Conservation (phyloP, 2,113 vertebrate species). For the Cranoglanis bouderius region DNA sequence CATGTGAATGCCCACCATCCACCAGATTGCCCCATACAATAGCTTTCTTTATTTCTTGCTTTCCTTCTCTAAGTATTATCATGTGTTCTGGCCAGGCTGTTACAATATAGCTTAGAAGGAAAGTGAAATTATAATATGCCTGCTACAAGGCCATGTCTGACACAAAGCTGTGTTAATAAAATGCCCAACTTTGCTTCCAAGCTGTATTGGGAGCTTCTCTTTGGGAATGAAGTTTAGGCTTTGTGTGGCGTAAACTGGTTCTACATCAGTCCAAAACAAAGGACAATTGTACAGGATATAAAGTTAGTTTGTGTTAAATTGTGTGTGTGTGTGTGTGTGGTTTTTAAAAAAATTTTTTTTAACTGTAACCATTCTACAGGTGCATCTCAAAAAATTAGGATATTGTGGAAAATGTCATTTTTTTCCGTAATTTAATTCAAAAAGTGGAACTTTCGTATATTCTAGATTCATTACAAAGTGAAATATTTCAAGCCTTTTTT, state of each 20-base stretch:
- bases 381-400: no score
- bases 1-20: background rate
- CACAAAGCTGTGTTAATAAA: conserved; percentile 27
- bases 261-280: background rate
- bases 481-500: no score
- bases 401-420: no score
- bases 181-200: background rate
- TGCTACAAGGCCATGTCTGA: conserved; percentile 25
- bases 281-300: background rate
- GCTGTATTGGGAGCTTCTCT: background rate
- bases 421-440: no score
- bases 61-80: background rate
- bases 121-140: conserved; percentile 26
- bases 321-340: no score
- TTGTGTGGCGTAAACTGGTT: background rate
- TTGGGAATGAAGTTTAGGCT: background rate
- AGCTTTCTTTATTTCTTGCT: background rate
- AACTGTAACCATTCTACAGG: no score
- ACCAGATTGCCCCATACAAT: background rate
- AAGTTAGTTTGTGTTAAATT: no score
- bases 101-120: background rate
- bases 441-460: no score
- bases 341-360: no score
- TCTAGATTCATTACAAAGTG: no score
- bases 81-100: background rate